A percentile compares a stretch with the other conserved stretches of the same genome.
phyloP scores from a whole-genome alignment of 2,888 invertebrate genomes.

The Chironomus riparius region DNA sequence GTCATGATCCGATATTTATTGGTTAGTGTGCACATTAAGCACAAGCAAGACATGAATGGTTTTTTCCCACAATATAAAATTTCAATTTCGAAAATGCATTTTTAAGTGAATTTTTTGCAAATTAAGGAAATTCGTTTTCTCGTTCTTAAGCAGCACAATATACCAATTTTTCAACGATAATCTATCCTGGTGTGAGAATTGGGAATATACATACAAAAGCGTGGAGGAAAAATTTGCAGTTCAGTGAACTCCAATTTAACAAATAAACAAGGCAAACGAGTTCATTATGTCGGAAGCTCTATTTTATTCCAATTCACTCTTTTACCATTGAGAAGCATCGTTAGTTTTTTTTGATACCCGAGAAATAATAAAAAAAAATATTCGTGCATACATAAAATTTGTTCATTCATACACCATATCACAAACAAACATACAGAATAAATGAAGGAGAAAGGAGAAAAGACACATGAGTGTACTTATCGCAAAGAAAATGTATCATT shows the following conservation, averaged over 20 bases:
- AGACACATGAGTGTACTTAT: neutral
- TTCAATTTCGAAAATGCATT: conserved; percentile 19
- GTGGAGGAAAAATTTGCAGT: conserved; percentile 2
- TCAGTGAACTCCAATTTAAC: conserved; percentile 18
- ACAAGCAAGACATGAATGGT: too few species aligned
- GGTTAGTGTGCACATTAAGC: too few species aligned
- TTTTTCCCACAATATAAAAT: neutral
- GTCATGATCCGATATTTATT: neutral
- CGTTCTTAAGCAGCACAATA: neutral
- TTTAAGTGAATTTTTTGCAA: conserved; percentile 4
- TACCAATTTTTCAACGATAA: conserved; percentile 4
- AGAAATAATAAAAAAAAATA: too few species aligned
- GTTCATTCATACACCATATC: neutral
- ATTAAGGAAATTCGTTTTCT: neutral
- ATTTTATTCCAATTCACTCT: too few species aligned
- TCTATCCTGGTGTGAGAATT: neutral
- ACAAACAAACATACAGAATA: neutral
- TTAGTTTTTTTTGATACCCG: neutral
- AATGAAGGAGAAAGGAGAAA: neutral
- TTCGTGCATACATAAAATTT: neutral
- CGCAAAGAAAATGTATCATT: neutral
- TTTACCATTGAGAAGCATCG: neutral
- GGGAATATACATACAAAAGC: neutral
- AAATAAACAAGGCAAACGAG: conserved; percentile 6
- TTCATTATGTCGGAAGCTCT: neutral